Evolutionary conservation across 2,888 invertebrate genomes (phyloP).

Genomic region (Zaprionus bogoriensis): DNA sequence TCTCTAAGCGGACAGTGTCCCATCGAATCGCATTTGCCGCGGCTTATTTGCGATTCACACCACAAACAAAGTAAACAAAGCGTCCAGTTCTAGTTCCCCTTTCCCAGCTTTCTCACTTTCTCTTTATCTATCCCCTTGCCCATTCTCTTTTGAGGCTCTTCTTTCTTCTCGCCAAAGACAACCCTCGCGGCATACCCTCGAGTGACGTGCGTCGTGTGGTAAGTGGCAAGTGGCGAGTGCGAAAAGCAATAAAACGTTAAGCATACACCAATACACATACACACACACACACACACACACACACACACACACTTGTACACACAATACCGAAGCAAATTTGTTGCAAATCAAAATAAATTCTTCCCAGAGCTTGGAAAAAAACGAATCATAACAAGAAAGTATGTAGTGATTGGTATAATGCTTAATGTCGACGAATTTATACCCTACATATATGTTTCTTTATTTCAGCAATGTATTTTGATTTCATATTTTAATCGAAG

Average conservation of each 20-base stretch:
- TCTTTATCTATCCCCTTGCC: neutral
- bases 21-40: constrained; percentile 51
- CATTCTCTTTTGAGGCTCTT: neutral
- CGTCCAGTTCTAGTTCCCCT: constrained; percentile 14
- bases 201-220: constrained; percentile 44
- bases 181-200: constrained; percentile 52
- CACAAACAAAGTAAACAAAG: constrained; percentile 78
- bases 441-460: too few species aligned
- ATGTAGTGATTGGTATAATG: neutral
- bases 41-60: constrained; percentile 76
- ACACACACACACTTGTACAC: constrained; percentile 22
- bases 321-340: constrained; percentile 67
- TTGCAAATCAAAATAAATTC: constrained; percentile 77
- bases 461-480: too few species aligned
- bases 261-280: constrained; percentile 36
- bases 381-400: constrained; percentile 27
- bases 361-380: constrained; percentile 39
- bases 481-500: too few species aligned
- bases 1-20: constrained; percentile 1
- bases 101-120: neutral
- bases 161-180: constrained; percentile 35
- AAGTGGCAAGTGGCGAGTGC: constrained; percentile 63
- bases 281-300: constrained; percentile 19
- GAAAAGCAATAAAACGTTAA: constrained; percentile 72
- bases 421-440: neutral